Evolutionary conservation across 2,888 invertebrate genomes (phyloP).

Genomic region (Thalpophila matura): DNA sequence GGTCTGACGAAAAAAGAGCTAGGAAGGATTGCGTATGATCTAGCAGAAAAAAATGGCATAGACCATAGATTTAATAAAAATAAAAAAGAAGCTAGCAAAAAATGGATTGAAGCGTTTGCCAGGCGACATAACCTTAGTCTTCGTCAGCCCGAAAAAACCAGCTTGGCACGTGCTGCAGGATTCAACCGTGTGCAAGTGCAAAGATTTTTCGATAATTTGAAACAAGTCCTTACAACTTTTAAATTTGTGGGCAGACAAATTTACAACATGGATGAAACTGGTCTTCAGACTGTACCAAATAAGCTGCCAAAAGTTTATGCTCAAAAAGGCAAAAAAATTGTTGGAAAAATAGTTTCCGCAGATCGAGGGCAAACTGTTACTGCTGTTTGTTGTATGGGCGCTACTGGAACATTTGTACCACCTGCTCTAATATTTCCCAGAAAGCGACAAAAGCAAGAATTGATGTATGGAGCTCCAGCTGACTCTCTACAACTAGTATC

Average conservation of each 20-base stretch:
- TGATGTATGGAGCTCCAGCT: conserved; percentile 60
- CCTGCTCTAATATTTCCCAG: conserved; percentile 64
- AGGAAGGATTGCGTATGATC: too few relatives aligned
- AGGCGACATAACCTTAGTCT: too few relatives aligned
- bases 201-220: too few relatives aligned
- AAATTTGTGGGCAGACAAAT: neutral
- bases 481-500: conserved; percentile 57
- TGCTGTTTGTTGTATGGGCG: conserved; percentile 52
- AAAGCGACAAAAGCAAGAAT: conserved; percentile 49
- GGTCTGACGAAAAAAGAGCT: too few relatives aligned
- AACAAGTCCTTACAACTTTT: neutral
- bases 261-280: neutral
- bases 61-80: too few relatives aligned
- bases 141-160: too few relatives aligned
- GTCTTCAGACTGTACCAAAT: neutral
- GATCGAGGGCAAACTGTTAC: neutral
- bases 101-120: too few relatives aligned
- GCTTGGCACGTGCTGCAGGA: neutral
- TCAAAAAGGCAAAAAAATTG: neutral
- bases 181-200: neutral
- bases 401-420: conserved; percentile 62
- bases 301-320: neutral
- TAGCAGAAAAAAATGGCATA: too few relatives aligned
- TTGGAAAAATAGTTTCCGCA: neutral
- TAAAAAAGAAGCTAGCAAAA: too few relatives aligned